Evolutionary conservation across 2,113 vertebrate genomes (phyloP).

Genomic region (Eulemur macaco): DNA sequence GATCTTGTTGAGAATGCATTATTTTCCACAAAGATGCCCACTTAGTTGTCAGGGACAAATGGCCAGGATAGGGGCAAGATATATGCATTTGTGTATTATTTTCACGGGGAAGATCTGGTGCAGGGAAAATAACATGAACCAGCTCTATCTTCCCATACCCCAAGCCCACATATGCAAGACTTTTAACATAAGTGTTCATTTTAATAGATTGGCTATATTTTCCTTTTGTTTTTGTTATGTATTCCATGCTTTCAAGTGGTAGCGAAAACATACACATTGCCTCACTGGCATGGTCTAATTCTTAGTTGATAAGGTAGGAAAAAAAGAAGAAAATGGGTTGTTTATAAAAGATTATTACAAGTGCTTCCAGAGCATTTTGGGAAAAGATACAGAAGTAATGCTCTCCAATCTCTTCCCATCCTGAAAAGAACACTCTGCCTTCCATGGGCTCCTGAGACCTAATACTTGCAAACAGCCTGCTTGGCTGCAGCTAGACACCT

Average conservation of each 20-base stretch:
- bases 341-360: background rate
- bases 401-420: background rate
- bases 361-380: background rate
- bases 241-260: background rate
- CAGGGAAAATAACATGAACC: background rate
- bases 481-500: background rate
- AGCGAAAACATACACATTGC: background rate
- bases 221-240: background rate
- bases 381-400: background rate
- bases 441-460: background rate
- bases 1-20: slow-evolving; percentile 50
- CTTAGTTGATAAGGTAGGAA: background rate
- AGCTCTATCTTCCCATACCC: background rate
- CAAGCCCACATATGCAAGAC: background rate
- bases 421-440: background rate
- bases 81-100: background rate
- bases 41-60: background rate
- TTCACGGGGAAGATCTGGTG: background rate
- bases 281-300: background rate
- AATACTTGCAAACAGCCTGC: background rate
- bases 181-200: background rate
- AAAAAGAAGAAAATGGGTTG: background rate
- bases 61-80: background rate
- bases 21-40: slow-evolving; percentile 49
- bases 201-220: background rate